Conservation (phyloP, 2,113 vertebrate species). For the Pionites leucogaster region DNA sequence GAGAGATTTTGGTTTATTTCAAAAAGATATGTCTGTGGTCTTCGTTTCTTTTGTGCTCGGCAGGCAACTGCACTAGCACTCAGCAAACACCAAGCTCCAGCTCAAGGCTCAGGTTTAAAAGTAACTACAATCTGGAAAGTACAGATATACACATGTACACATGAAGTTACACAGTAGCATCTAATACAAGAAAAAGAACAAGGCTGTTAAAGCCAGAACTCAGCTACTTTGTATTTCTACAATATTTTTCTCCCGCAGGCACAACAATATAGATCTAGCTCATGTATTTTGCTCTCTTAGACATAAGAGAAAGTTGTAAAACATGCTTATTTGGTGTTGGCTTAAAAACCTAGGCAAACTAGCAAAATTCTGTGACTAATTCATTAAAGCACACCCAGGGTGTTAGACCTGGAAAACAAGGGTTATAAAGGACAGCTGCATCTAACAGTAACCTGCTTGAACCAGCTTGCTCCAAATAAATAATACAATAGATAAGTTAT, state of each 20-base stretch:
- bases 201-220: not conserved
- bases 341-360: not conserved
- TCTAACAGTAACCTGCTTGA: not conserved
- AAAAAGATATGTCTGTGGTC: not conserved
- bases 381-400: not conserved
- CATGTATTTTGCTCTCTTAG: not conserved
- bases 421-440: not conserved
- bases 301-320: not conserved
- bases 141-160: not conserved
- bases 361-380: not conserved
- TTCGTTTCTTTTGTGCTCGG: not conserved
- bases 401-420: not conserved
- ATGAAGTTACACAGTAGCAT: not conserved
- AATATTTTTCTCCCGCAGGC: not conserved
- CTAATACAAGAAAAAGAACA: not conserved
- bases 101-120: not conserved
- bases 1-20: not conserved
- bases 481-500: not conserved
- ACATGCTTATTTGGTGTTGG: not conserved
- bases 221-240: not conserved
- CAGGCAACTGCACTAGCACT: not conserved
- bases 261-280: not conserved
- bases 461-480: not conserved
- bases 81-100: not conserved
- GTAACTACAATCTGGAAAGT: not conserved